Percentiles rank a stretch among this genome's conserved stretches.
Evolutionary conservation across 1,140 invertebrate species (phyloP).

Genomic region (Dermatophagoides farinae): DNA sequence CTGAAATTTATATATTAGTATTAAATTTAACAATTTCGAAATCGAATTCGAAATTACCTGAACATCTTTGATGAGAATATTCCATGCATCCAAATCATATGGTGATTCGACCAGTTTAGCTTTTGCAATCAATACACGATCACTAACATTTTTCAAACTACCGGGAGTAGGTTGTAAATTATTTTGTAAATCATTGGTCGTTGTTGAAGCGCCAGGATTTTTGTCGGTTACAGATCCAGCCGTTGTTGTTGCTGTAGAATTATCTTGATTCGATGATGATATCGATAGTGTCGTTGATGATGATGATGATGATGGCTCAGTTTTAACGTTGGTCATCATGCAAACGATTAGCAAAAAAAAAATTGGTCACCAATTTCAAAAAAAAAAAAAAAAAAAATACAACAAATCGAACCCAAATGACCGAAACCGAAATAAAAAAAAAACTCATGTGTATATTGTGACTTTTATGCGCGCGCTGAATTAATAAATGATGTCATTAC

Average conservation of each 20-base stretch:
- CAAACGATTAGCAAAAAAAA: too few relatives aligned
- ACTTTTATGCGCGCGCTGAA: too few relatives aligned
- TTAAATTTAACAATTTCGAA: not conserved
- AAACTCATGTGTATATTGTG: too few relatives aligned
- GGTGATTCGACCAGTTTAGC: constrained; percentile 50
- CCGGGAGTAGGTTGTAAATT: not conserved
- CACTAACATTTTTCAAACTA: constrained; percentile 7
- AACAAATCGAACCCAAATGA: too few relatives aligned
- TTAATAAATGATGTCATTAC: too few relatives aligned
- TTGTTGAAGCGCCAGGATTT: not conserved
- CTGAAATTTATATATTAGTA: constrained; percentile 29
- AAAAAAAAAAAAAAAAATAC: too few relatives aligned
- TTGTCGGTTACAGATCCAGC: not conserved
- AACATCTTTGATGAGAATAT: constrained; percentile 71
- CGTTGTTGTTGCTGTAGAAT: not conserved
- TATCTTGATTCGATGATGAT: too few relatives aligned
- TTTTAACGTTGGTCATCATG: too few relatives aligned
- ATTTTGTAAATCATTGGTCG: not conserved
- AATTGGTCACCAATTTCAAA: too few relatives aligned
- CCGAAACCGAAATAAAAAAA: too few relatives aligned
- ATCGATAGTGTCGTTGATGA: not conserved
- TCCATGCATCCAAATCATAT: constrained; percentile 92
- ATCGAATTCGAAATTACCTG: constrained; percentile 25
- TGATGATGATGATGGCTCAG: too few relatives aligned
- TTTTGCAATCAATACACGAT: constrained; percentile 23